These are phyloP conservation scores for Cantharis nigra DNA, from an alignment of 2,888 invertebrate species.

Conservation along the genomic window DNA sequence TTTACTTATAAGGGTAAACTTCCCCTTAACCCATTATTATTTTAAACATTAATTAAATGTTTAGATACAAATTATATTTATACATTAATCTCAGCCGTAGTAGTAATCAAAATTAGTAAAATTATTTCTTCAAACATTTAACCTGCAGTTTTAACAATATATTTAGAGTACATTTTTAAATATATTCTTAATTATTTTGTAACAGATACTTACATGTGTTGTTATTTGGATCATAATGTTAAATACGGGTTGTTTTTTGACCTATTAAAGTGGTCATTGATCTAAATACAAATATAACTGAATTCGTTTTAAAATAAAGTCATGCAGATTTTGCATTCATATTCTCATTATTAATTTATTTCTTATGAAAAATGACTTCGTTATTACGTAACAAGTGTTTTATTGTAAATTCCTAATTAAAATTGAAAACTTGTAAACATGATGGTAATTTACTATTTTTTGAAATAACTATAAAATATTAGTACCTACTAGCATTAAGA, in stretches of 20 bases:
- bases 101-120: not conserved
- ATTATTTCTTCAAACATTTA: not conserved
- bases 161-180: not conserved
- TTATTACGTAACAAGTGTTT: not conserved
- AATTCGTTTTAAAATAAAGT: not conserved
- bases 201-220: not conserved
- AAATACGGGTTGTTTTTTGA: not conserved
- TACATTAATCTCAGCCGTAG: not conserved
- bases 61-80: not conserved
- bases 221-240: not conserved
- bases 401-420: not conserved
- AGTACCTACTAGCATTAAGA: too few relatives aligned
- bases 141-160: not conserved
- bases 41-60: not conserved
- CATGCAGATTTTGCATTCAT: not conserved
- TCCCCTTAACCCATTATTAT: not conserved
- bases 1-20: constrained; percentile 11
- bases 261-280: not conserved
- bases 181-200: not conserved
- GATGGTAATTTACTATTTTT: too few relatives aligned
- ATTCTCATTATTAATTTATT: not conserved
- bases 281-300: not conserved
- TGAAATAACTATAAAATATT: too few relatives aligned
- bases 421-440: not conserved
- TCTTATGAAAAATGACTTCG: not conserved